Base-by-base conservation (phyloP, 2,113 vertebrate genomes). In the Embiotoca jacksoni region DNA sequence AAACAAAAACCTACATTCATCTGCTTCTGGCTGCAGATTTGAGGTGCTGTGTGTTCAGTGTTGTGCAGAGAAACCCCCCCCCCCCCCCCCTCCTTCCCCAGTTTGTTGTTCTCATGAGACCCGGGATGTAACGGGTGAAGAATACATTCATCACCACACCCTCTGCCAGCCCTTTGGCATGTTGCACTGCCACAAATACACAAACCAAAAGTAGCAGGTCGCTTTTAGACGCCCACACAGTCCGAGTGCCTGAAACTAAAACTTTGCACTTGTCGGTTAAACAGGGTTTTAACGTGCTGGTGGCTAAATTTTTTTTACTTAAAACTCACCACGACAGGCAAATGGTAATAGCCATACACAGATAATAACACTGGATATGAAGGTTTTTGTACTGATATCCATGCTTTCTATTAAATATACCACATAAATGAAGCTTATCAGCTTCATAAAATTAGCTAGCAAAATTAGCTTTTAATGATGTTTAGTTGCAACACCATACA, bases 121-220 rank as follows among this genome's bases (percentile, higher is more conserved):
- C 49, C 16, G 49, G 16, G 49, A 68, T 68, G 52, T 68, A 2
- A 54, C 14, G 55, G 65, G 14, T 37, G 32, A n/a, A 55, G 36
- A 30, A 41, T 11, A 5, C 55, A 44, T 50, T n/a, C 14, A 50
- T 50, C 49, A 50, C 65, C 36, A 55, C 30, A 44, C 30, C 32
- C 32, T 6, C 13, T 35, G 13, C 11, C 0, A 68, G 36, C 65
- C 7, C 16, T 67, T 66, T 54, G 6, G 54, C 30, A 32, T 13
- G 37, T 8, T 33, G 14, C 1, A 1, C 37, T 44, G 31, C 37
- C 32, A 68, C 32, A 37, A 44, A 39, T 44, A 15, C 32, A 55
- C 44, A 10, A 67, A 23, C 57, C 36, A 59, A 39, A 59, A 68
- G 23, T 55, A 44, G 3, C 65, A 33, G 65, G 65, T 68, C 23